These are phyloP conservation scores for Sarotherodon lohbergeri DNA, from an alignment of 2,113 vertebrate genomes.

Conservation along the genomic window DNA sequence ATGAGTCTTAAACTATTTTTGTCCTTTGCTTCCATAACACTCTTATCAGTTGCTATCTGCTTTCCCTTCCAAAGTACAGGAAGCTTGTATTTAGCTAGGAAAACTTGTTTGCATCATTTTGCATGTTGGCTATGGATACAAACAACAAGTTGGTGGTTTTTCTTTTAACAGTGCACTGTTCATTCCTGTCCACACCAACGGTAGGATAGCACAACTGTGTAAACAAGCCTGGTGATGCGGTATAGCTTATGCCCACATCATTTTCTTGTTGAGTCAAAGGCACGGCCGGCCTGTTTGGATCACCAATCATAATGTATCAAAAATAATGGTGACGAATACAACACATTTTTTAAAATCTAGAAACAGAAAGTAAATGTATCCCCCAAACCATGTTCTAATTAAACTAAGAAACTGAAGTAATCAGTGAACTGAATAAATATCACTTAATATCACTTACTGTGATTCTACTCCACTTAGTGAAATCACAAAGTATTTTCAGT, in stretches of 20 bases:
- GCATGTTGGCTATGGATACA: background rate
- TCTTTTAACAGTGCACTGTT: background rate
- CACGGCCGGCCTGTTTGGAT: background rate
- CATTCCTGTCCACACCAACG: background rate
- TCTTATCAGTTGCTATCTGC: background rate
- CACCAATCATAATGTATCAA: background rate
- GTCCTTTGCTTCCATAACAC: background rate
- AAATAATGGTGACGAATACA: too few species aligned
- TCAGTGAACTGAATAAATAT: background rate
- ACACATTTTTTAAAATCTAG: background rate
- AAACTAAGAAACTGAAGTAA: background rate
- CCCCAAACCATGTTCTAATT: background rate
- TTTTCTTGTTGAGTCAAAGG: background rate
- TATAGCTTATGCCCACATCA: background rate
- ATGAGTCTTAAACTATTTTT: background rate
- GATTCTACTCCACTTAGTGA: background rate
- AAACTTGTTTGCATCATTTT: conserved; percentile 32
- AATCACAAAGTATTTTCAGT: background rate
- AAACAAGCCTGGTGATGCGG: background rate
- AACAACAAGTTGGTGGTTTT: background rate
- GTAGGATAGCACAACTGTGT: background rate
- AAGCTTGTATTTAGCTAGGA: background rate
- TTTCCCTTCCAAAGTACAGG: background rate
- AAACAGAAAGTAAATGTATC: background rate
- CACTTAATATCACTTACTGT: background rate